Evolutionary conservation across 2,888 invertebrate species (phyloP).

Genomic region (Odontocerum albicorne): DNA sequence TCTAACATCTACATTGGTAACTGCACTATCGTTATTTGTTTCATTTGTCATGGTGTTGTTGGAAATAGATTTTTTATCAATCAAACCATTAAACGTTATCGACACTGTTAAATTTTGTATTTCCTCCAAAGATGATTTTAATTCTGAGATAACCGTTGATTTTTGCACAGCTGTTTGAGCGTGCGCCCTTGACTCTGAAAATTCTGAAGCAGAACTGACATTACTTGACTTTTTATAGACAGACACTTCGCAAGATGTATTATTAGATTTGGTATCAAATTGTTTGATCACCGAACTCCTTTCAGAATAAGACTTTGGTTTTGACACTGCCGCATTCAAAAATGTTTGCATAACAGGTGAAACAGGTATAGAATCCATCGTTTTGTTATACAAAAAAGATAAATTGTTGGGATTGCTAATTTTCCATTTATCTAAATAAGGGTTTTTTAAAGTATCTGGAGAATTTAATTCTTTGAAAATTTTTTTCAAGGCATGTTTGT

Average conservation of each 20-base stretch:
- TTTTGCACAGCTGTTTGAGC: not conserved
- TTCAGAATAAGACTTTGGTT: constrained; percentile 4
- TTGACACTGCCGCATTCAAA: not conserved
- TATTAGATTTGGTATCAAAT: constrained; percentile 1
- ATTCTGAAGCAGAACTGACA: not conserved
- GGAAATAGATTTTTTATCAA: constrained; percentile 4
- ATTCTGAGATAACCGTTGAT: constrained; percentile 11
- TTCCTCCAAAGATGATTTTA: constrained; percentile 20
- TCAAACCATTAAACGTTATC: constrained; percentile 3
- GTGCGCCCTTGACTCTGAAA: not conserved
- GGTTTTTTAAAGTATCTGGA: constrained; percentile 5
- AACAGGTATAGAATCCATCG: too few relatives aligned
- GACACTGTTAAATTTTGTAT: constrained; percentile 22
- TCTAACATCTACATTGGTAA: not conserved
- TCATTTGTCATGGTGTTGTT: not conserved
- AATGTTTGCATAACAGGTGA: not conserved
- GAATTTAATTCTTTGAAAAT: constrained; percentile 11
- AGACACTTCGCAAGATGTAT: constrained; percentile 3
- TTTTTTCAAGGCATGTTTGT: too few relatives aligned
- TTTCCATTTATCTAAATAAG: constrained; percentile 1
- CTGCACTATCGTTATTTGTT: not conserved
- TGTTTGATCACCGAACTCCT: not conserved
- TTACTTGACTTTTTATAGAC: constrained; percentile 1
- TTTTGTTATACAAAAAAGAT: too few relatives aligned
- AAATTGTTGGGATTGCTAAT: constrained; percentile 10